Conservation (phyloP, 2,888 invertebrate species). For the Leucoma salicis region DNA sequence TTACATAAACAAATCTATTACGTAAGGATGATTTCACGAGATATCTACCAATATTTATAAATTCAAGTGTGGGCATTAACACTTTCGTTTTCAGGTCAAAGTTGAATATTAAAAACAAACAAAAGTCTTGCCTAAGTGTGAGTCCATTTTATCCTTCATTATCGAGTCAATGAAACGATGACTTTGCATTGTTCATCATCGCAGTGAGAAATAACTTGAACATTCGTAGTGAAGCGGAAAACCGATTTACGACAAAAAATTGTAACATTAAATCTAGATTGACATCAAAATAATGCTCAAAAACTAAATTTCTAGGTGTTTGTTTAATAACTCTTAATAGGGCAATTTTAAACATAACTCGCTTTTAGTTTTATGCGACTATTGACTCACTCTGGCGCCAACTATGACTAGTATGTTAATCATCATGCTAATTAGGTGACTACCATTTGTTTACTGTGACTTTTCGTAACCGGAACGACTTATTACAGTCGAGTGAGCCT, state of each 20-base stretch:
- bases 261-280: conserved; percentile 17
- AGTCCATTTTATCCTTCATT: conserved; percentile 18
- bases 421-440: conserved; percentile 50
- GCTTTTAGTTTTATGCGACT: conserved; percentile 42
- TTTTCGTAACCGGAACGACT: conserved; percentile 36
- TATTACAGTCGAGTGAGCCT: conserved; percentile 36
- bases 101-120: conserved; percentile 13
- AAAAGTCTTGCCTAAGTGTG: conserved; percentile 14
- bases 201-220: background rate
- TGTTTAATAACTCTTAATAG: conserved; percentile 39
- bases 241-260: conserved; percentile 9
- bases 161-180: conserved; percentile 19
- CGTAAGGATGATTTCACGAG: background rate
- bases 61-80: background rate
- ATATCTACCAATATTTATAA: background rate
- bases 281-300: conserved; percentile 9
- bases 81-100: conserved; percentile 12
- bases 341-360: conserved; percentile 46
- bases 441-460: conserved; percentile 42
- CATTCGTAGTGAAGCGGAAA: conserved; percentile 15
- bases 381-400: conserved; percentile 60
- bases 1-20: too few species aligned
- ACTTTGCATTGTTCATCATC: conserved; percentile 3
- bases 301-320: conserved; percentile 26
- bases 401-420: conserved; percentile 58